phyloP scores from a whole-genome alignment of 2,888 invertebrate species.

The Apodemia zela region DNA sequence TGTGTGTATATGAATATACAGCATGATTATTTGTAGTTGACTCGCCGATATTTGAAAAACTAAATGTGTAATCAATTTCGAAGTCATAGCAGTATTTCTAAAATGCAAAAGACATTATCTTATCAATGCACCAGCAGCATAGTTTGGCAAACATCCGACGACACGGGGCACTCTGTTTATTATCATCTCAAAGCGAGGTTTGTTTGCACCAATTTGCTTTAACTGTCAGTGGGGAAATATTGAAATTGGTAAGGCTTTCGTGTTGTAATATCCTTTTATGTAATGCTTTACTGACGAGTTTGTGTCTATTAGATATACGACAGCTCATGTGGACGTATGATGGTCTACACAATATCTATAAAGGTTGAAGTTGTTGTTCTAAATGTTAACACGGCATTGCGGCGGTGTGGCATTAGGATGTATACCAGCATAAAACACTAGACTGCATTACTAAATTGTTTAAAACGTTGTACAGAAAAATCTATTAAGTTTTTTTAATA shows the following conservation, averaged over 20 bases:
- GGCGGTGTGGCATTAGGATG: no score
- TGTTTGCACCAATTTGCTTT: constrained; percentile 46
- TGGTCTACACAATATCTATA: no score
- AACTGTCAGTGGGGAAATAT: constrained; percentile 34
- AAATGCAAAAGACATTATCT: constrained; percentile 4
- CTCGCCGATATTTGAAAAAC: no score
- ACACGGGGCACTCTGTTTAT: constrained; percentile 32
- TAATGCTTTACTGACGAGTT: not conserved
- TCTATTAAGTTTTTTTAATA: no score
- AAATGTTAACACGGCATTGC: no score
- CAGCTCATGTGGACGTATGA: no score
- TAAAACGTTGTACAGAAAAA: no score
- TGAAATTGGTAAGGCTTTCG: not conserved
- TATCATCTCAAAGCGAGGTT: constrained; percentile 37
- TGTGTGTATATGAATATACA: no score
- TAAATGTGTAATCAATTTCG: not conserved
- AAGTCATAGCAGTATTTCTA: not conserved
- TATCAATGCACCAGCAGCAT: not conserved
- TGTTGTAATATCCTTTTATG: not conserved
- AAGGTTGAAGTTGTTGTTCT: no score
- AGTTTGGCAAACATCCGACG: constrained; percentile 1
- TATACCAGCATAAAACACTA: no score
- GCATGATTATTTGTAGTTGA: no score
- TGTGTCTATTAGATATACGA: not conserved
- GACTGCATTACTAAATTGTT: no score